Base-by-base conservation (phyloP, 2,888 invertebrate species). In the Cheilosia scutellata region DNA sequence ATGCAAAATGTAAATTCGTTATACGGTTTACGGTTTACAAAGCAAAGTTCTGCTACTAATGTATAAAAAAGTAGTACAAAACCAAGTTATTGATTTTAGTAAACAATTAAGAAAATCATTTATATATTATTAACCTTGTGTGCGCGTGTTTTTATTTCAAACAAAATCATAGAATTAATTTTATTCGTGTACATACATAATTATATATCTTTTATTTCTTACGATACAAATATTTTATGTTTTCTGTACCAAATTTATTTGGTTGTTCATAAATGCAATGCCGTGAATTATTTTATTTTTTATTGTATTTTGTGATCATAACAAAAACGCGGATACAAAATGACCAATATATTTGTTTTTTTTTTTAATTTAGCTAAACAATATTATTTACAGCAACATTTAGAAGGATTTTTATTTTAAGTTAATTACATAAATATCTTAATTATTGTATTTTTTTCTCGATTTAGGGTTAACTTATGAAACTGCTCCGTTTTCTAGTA, bases 61-160 rank as follows among this genome's bases (percentile, higher is more conserved):
- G 20, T 33, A 47, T 66, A 58, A 42, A 76, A 58, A 42, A 62
- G 84, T 80, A 80, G 84, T 84, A 84, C 84, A 84, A 82, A 84
- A 53, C 25, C 65, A 62, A 72, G 55, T 70, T 47, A 57, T 80
- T 80, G 70, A 49, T 72, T 71, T 71, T 58, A 29, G 11, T 65
- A 44, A 58, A 42, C 40, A 57, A 62, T 63, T 44, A 47, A 5
- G 44, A 63, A 72, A 78, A 66, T 77, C 55, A 60, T 63, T 63
- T 79, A 70, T 1, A 20, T 47, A 44, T n/a, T 44, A 20, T 63
- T 47, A 51, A 75, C 13, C 47, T 47, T 80, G 70, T 71, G 74
- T 76, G 70, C 70, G 80, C 51, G 79, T 79, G 79, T 65, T 58
- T 58, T 55, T 63, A 42, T 40, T 58, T 20, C 55, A 37, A 53